Percentiles rank a stretch among this genome's conserved stretches.
These are phyloP conservation scores for Furcula furcula DNA, from an alignment of 2,888 invertebrate genomes.

Conservation along the genomic window DNA sequence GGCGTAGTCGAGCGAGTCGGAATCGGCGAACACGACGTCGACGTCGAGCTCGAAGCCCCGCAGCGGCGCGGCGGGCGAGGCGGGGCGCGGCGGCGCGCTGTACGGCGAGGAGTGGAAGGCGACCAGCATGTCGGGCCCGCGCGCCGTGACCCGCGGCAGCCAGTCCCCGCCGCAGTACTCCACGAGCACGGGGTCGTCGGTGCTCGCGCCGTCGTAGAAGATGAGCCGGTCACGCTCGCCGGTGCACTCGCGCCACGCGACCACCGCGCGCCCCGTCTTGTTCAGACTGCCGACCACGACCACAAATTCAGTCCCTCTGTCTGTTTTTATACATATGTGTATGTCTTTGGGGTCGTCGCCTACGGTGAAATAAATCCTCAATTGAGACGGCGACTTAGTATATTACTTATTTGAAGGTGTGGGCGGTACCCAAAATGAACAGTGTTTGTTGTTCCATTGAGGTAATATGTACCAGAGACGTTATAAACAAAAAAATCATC, in stretches of 20 bases:
- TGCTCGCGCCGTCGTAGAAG: conserved; percentile 92
- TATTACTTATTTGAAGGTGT: no score
- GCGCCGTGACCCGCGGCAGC: conserved; percentile 86
- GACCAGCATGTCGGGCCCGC: conserved; percentile 92
- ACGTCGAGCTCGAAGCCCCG: conserved; percentile 91
- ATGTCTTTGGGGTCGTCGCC: no score
- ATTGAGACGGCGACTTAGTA: no score
- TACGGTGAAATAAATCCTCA: no score
- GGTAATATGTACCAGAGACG: no score
- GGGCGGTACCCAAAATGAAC: no score
- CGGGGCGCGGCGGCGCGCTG: conserved; percentile 87
- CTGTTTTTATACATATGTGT: no score
- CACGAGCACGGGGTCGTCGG: conserved; percentile 91
- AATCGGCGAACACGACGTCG: conserved; percentile 94
- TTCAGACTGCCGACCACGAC: conserved; percentile 78
- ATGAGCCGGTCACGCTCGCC: conserved; percentile 91
- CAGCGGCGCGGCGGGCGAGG: conserved; percentile 84
- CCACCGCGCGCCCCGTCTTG: conserved; percentile 86
- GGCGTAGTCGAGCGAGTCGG: conserved; percentile 92
- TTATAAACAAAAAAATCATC: no score
- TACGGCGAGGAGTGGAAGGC: conserved; percentile 93
- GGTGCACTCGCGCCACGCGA: conserved; percentile 92
- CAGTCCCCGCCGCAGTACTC: conserved; percentile 95
- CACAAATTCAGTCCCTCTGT: conserved; percentile 36
- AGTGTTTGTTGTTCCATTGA: no score